A percentile compares a stretch with the other conserved stretches of the same genome.
These are phyloP conservation scores for Patella ulyssiponensis DNA, from an alignment of 2,888 invertebrate genomes.

Conservation along the genomic window DNA sequence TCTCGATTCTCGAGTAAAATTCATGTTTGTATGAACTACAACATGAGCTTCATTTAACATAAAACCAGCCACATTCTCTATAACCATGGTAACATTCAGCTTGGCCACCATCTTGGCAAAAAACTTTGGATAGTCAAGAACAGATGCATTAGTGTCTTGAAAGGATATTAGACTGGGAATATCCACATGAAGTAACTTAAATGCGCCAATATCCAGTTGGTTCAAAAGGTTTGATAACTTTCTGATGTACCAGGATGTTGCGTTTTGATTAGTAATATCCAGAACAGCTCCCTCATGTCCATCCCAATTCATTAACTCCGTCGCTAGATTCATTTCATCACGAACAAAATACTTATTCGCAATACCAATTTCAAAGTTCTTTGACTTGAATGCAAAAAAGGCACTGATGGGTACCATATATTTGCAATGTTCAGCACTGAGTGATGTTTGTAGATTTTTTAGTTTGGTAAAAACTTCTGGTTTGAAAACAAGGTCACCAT, in stretches of 20 bases:
- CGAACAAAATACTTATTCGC: slow-evolving; percentile 37
- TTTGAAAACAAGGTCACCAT: slow-evolving; percentile 37
- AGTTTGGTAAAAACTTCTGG: slow-evolving; percentile 24
- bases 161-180: slow-evolving; percentile 39
- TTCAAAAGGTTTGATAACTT: slow-evolving; percentile 27
- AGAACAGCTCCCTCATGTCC: slow-evolving; percentile 42
- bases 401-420: slow-evolving; percentile 41
- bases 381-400: slow-evolving; percentile 41
- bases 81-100: slow-evolving; percentile 37
- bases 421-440: slow-evolving; percentile 24
- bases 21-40: slow-evolving; percentile 31
- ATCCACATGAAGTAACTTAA: slow-evolving; percentile 42
- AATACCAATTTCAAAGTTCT: slow-evolving; percentile 36
- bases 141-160: slow-evolving; percentile 37
- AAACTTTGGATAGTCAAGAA: slow-evolving; percentile 41
- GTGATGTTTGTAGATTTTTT: slow-evolving; percentile 11
- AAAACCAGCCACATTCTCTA: slow-evolving; percentile 42
- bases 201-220: slow-evolving; percentile 35
- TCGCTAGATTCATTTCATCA: slow-evolving; percentile 40
- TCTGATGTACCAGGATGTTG: slow-evolving; percentile 35
- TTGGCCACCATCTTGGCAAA: slow-evolving; percentile 33
- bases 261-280: slow-evolving; percentile 41
- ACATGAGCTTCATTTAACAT: slow-evolving; percentile 37
- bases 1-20: slow-evolving; percentile 19
- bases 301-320: slow-evolving; percentile 40